Percentiles rank a stretch among this genome's conserved stretches.
phyloP scores from a whole-genome alignment of 1,140 invertebrate species.

The Antheraea pernyi region DNA sequence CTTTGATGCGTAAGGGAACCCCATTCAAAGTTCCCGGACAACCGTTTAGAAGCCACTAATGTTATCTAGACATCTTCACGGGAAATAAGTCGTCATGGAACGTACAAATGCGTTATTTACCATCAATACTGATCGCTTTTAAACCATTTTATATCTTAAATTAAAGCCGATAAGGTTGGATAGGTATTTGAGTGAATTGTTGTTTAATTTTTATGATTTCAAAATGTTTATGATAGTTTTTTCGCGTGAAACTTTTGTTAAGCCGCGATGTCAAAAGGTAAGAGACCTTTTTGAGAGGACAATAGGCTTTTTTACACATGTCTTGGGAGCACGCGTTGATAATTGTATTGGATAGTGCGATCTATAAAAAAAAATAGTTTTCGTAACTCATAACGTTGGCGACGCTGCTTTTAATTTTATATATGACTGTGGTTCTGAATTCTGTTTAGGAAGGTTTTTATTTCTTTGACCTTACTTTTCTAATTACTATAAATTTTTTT shows the following conservation, averaged over 20 bases:
- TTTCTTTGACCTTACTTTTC: too few species aligned
- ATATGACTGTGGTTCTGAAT: too few species aligned
- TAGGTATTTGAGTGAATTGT: neutral
- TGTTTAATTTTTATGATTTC: neutral
- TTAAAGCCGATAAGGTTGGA: neutral
- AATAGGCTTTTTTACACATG: conserved; percentile 60
- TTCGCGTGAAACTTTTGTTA: conserved; percentile 23
- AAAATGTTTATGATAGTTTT: conserved; percentile 36
- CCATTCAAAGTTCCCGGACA: conserved; percentile 47
- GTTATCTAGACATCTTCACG: conserved; percentile 71
- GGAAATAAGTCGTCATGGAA: conserved; percentile 22
- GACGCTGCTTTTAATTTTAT: too few species aligned
- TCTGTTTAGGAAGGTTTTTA: too few species aligned
- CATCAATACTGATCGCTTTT: neutral
- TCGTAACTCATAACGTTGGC: neutral
- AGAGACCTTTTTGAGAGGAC: conserved; percentile 47
- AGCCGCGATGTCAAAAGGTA: conserved; percentile 52
- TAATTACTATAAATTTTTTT: too few species aligned
- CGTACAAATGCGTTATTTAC: neutral
- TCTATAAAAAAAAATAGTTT: neutral
- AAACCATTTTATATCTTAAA: conserved; percentile 8
- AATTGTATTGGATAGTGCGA: conserved; percentile 27
- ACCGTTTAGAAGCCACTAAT: conserved; percentile 76
- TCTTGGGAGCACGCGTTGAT: conserved; percentile 61
- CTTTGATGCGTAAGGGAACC: conserved; percentile 29